These are phyloP conservation scores for Colistium nudipinnis DNA, from an alignment of 2,113 vertebrate genomes.

Conservation along the genomic window DNA sequence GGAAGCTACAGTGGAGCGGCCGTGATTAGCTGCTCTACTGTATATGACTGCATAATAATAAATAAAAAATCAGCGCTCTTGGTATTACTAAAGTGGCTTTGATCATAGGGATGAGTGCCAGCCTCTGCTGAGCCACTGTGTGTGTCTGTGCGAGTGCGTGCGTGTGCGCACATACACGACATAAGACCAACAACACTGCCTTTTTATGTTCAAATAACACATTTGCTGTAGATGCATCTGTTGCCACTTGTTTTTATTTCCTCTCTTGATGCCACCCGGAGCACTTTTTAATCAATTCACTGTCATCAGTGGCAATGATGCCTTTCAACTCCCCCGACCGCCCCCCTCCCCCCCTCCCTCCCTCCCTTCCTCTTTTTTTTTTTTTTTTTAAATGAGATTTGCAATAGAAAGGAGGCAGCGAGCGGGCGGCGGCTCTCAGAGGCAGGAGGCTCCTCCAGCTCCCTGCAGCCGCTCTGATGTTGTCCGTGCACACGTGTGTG, in stretches of 20 bases:
- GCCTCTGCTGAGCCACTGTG: conserved; percentile 31
- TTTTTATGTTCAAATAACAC: neutral
- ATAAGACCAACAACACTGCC: neutral
- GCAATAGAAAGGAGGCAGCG: conserved; percentile 54
- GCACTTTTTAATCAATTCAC: conserved; percentile 57
- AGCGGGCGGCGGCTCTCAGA: conserved; percentile 38
- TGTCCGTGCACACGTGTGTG: neutral
- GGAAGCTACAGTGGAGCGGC: conserved; percentile 2
- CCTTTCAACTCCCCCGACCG: conserved; percentile 67
- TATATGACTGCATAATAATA: conserved; percentile 18
- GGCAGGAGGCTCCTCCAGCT: conserved; percentile 45
- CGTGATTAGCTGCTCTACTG: conserved; percentile 6
- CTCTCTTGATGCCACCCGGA: neutral
- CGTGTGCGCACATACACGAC: conserved; percentile 1
- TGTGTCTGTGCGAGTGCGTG: neutral
- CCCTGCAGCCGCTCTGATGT: conserved; percentile 27
- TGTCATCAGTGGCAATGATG: conserved; percentile 40
- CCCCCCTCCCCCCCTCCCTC: too few relatives aligned
- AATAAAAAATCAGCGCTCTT: neutral
- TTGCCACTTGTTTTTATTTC: conserved; percentile 11
- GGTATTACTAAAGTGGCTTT: conserved; percentile 49
- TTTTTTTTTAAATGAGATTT: conserved; percentile 57
- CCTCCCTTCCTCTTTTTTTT: too few relatives aligned
- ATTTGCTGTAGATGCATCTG: neutral
- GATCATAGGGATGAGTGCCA: conserved; percentile 64